Conservation (phyloP, 2,797 vertebrate species). For the Hoplostethus atlanticus region DNA sequence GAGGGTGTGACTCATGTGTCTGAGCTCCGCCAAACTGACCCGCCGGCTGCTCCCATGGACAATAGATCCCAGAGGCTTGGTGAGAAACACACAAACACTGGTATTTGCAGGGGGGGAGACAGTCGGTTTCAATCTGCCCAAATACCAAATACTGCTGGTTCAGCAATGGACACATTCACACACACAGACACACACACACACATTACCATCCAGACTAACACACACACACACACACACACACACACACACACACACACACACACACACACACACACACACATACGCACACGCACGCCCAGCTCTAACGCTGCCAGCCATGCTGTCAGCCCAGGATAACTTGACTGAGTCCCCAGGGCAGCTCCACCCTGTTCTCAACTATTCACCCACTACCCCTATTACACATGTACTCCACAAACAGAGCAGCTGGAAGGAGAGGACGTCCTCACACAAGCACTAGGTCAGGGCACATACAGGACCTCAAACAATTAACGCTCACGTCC, state of each 20-base stretch:
- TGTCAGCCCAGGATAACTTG: slow-evolving; percentile 52
- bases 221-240: slow-evolving; percentile 10
- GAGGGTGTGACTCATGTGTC: slow-evolving; percentile 62
- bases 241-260: slow-evolving; percentile 9
- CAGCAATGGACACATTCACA: slow-evolving; percentile 63
- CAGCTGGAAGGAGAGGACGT: slow-evolving; percentile 13
- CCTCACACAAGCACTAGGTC: neutral
- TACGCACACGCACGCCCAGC: slow-evolving; percentile 1
- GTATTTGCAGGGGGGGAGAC: slow-evolving; percentile 57
- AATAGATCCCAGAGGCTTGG: slow-evolving; percentile 74
- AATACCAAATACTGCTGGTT: slow-evolving; percentile 79
- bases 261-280: neutral
- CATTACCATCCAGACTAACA: slow-evolving; percentile 13
- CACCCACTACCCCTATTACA: slow-evolving; percentile 32
- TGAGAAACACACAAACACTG: slow-evolving; percentile 74
- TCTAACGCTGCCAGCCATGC: slow-evolving; percentile 32
- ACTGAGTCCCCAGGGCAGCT: slow-evolving; percentile 44
- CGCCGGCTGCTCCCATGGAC: slow-evolving; percentile 69
- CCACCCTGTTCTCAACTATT: slow-evolving; percentile 42
- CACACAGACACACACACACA: neutral
- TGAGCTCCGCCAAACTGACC: slow-evolving; percentile 62
- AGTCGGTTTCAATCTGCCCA: slow-evolving; percentile 69
- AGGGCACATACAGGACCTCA: neutral
- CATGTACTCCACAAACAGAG: slow-evolving; percentile 28
- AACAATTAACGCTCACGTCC: neutral